phyloP scores from a whole-genome alignment of 2,113 vertebrate species.

The Saiga tatarica region DNA sequence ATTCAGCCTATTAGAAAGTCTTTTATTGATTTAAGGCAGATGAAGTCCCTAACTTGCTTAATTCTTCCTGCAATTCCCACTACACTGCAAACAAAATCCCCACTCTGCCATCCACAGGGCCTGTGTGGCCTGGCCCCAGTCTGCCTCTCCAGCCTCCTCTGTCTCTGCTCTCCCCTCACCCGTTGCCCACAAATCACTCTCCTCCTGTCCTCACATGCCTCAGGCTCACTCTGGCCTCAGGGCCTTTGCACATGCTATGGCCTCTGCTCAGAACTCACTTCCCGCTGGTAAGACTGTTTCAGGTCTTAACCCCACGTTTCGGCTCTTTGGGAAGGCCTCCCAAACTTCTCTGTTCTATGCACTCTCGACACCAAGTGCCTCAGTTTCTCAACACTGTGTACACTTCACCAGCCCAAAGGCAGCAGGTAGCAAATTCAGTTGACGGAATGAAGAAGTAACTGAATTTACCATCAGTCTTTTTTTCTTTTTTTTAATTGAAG shows the following conservation, averaged over 20 bases:
- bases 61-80: neutral
- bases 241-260: neutral
- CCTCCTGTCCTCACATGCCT: neutral
- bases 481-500: neutral
- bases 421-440: neutral
- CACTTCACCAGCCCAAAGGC: neutral
- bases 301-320: neutral
- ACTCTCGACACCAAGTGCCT: too few relatives aligned
- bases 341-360: neutral
- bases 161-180: neutral
- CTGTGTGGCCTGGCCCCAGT: neutral
- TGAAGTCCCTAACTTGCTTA: neutral
- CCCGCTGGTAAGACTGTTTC: neutral
- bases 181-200: neutral
- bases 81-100: neutral
- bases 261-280: neutral
- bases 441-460: neutral
- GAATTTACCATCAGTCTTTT: neutral
- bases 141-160: neutral
- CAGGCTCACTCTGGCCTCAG: neutral
- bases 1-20: neutral
- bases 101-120: neutral
- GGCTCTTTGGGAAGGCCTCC: neutral
- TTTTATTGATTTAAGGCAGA: neutral
- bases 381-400: neutral